Evolutionary conservation across 53 echinoderm and acorn worm species (phyloP).

Genomic region (Luidia sarsii): DNA sequence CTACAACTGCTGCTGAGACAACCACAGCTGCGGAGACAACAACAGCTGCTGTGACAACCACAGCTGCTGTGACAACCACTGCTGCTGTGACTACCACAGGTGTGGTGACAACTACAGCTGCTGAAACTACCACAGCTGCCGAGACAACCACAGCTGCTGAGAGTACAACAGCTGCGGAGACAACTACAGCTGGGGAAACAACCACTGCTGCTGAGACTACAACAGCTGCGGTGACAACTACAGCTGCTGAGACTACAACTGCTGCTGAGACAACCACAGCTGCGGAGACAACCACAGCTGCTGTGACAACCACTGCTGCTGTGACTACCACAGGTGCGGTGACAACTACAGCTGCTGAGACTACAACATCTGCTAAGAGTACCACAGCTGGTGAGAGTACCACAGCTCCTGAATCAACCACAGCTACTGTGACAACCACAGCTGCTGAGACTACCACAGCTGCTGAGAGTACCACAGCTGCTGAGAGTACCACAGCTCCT

Average conservation of each 20-base stretch:
- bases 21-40: no score
- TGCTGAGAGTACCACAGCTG: background rate
- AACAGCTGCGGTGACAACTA: background rate
- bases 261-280: background rate
- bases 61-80: no score
- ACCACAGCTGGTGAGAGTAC: background rate
- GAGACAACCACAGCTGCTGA: background rate
- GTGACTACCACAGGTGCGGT: background rate
- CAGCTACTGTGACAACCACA: background rate
- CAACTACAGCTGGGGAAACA: no score
- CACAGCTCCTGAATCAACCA: background rate
- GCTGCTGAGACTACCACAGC: background rate
- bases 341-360: background rate
- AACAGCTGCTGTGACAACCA: no score
- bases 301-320: background rate
- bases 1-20: no score
- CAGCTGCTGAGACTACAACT: background rate
- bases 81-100: no score
- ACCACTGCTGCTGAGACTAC: no score
- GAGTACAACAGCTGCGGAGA: background rate
- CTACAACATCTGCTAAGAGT: no score
- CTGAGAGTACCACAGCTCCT: no score
- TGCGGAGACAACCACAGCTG: background rate
- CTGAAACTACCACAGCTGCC: no score
- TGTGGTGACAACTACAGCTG: no score